Base-by-base conservation (phyloP, 23 tunicate species). In the Botrylloides violaceus region DNA sequence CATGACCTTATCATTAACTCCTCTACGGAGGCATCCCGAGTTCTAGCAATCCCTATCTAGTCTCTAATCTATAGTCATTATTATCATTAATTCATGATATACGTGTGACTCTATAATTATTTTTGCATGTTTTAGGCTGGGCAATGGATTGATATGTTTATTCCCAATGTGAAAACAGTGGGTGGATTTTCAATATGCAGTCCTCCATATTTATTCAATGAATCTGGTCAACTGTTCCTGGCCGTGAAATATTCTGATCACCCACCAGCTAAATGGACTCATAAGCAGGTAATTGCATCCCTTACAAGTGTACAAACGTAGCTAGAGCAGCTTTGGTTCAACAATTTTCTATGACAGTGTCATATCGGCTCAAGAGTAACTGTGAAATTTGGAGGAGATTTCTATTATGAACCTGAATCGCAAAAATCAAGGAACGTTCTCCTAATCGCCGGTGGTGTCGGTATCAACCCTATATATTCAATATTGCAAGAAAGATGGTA, bases 181-280 rank as follows among this genome's bases (percentile, higher is more conserved):
- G 98, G 98, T 24, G 98, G 98, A 39, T 91, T 83, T 70, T 91
- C 98, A 23, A 79, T 91, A 28, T 91, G 91, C 76, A 83, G 76
- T 43, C 62, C 92, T 9, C 98, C 92, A 22, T 18, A 32, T 3
- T 60, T 64, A 23, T 65, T 77, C 22, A 23, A 59, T 35, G n/a
- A 56, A 3, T 31, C 79, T 18, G 79, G 80, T 20, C 33, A 36
- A 29, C 22, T 91, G 39, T 82, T 78, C 50, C 58, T 91, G 34
- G 98, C 98, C 2, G 82, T 91, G 0, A 77, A 82, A 66, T 78
- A 58, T 19, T 70, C 78, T 64, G 82, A 83, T 36, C 86, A 84
- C 55, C 86, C 98, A 18, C 91, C 92, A 37, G 98, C 92, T 0
- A 33, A 50, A 34, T 91, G 98, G 98, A 56, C 76, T 34, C 82